Conservation (phyloP, 2,888 invertebrate species). For the Pimpla rufipes region DNA sequence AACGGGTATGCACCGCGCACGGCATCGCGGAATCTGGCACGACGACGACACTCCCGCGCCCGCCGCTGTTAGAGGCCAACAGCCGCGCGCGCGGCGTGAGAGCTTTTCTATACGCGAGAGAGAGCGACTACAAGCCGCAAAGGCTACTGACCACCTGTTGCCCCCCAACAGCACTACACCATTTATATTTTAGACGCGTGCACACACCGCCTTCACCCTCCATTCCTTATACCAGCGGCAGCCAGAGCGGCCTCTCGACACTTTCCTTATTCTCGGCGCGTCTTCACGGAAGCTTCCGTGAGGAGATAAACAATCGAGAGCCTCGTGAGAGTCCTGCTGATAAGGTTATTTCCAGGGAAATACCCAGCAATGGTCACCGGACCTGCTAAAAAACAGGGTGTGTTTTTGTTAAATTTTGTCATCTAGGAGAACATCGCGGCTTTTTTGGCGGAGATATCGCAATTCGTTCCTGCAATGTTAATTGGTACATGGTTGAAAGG, state of each 20-base stretch:
- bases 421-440: no score
- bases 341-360: not conserved
- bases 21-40: slow-evolving; percentile 70
- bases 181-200: slow-evolving; percentile 83
- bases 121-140: slow-evolving; percentile 64
- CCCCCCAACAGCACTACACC: slow-evolving; percentile 73
- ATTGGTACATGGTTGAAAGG: not conserved
- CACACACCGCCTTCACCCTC: slow-evolving; percentile 47
- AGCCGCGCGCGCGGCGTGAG: slow-evolving; percentile 55
- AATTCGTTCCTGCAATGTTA: not conserved
- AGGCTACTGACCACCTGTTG: slow-evolving; percentile 85
- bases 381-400: no score
- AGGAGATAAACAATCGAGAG: slow-evolving; percentile 14
- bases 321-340: not conserved
- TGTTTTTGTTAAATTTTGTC: no score
- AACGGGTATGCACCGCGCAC: slow-evolving; percentile 70
- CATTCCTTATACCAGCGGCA: slow-evolving; percentile 7
- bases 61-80: slow-evolving; percentile 50
- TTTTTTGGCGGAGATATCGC: not conserved
- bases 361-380: not conserved
- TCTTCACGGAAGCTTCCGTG: not conserved
- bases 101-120: slow-evolving; percentile 78
- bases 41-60: slow-evolving; percentile 40
- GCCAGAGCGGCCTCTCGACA: slow-evolving; percentile 3
- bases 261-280: slow-evolving; percentile 15